Percentiles rank a stretch among this genome's conserved stretches.
phyloP scores from a whole-genome alignment of 64 coral and sea anemone species.

The Hydrozoanthus tunicans region DNA sequence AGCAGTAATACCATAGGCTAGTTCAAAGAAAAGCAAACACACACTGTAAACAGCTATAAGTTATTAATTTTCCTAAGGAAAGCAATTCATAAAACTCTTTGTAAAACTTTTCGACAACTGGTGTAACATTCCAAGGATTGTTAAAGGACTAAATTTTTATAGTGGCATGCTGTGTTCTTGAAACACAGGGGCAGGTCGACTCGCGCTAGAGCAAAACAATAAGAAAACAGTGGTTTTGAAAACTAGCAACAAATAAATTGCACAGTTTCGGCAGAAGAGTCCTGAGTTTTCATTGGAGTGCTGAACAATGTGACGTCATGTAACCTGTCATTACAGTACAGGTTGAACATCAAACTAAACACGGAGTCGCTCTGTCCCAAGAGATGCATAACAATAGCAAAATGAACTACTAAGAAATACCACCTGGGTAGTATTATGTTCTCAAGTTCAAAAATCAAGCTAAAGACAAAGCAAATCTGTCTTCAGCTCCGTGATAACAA shows the following conservation, averaged over 20 bases:
- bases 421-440: constrained; percentile 14
- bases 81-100: constrained; percentile 43
- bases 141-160: background rate
- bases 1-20: constrained; percentile 38
- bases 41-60: constrained; percentile 32
- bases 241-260: constrained; percentile 30
- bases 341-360: constrained; percentile 23
- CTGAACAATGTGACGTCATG: constrained; percentile 16
- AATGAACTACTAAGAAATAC: background rate
- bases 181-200: background rate
- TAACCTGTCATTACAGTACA: constrained; percentile 38
- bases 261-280: constrained; percentile 33
- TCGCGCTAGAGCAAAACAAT: background rate
- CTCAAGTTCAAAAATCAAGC: constrained; percentile 4
- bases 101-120: constrained; percentile 35
- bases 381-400: background rate
- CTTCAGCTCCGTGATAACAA: background rate
- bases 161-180: background rate
- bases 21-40: constrained; percentile 33
- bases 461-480: background rate
- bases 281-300: constrained; percentile 14
- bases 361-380: background rate
- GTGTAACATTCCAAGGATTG: constrained; percentile 23
- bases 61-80: constrained; percentile 28
- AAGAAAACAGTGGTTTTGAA: background rate